These are phyloP conservation scores for Neolamprologus modestus DNA, from an alignment of 2,113 vertebrate species.

Conservation along the genomic window DNA sequence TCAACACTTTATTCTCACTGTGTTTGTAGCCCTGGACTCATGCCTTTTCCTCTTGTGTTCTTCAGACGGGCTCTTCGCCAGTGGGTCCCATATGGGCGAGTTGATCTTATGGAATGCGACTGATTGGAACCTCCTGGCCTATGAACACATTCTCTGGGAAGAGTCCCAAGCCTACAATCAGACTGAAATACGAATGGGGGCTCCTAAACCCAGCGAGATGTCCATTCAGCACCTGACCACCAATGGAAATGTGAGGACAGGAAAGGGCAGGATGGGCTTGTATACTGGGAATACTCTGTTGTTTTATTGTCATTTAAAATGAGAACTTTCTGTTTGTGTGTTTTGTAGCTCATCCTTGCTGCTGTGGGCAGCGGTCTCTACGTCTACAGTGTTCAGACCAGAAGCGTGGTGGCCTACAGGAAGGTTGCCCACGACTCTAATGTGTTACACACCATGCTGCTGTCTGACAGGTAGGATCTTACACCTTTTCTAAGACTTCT, in stretches of 20 bases:
- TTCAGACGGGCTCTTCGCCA: slow-evolving; percentile 74
- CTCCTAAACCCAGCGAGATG: slow-evolving; percentile 81
- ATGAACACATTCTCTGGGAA: slow-evolving; percentile 83
- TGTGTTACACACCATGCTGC: slow-evolving; percentile 76
- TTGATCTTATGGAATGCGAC: slow-evolving; percentile 87
- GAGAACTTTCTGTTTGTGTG: background rate
- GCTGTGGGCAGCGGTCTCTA: slow-evolving; percentile 91
- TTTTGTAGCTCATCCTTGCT: slow-evolving; percentile 78
- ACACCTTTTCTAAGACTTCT: background rate
- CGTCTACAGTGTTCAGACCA: slow-evolving; percentile 82
- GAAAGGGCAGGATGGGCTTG: background rate
- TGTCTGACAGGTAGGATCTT: slow-evolving; percentile 45
- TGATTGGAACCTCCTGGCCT: slow-evolving; percentile 80
- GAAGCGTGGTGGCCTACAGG: slow-evolving; percentile 85
- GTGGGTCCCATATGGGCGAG: slow-evolving; percentile 88
- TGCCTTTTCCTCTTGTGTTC: background rate
- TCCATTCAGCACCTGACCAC: slow-evolving; percentile 84
- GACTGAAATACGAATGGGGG: slow-evolving; percentile 79
- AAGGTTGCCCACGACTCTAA: slow-evolving; percentile 89
- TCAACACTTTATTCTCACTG: background rate
- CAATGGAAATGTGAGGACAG: slow-evolving; percentile 78
- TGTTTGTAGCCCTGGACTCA: background rate
- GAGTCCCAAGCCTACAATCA: slow-evolving; percentile 70
- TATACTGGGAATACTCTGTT: background rate
- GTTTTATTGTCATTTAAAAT: background rate